Base-by-base conservation (phyloP, 2,113 vertebrate species). In the Fukomys damarensis region DNA sequence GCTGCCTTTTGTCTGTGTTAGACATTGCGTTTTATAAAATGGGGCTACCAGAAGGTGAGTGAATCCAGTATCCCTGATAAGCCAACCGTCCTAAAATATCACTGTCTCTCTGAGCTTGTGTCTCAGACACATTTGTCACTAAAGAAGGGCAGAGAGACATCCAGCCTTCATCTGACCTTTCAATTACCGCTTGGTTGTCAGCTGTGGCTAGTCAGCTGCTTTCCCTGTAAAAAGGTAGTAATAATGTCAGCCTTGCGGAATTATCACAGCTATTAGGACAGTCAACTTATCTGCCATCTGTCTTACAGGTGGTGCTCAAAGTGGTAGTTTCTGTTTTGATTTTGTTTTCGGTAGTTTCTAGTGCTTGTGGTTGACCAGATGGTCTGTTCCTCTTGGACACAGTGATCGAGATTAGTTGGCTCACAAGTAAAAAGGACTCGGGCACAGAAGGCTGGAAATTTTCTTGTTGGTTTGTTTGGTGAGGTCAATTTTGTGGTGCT, bases 151-250 rank as follows among this genome's bases (percentile, higher is more conserved):
- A 94, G 96, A 96, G 10, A 95, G 98, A 93, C 96, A 89, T 0
- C 46, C 77, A 95, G 86, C 61, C 97, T 98, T 97, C 91, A 81
- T 94, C 91, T 98, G 98, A 98, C 98, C 98, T 98, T 98, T 98
- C 98, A 96, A 98, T 98, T 97, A 96, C 95, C 83, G 98, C 74
- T 26, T 11, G 95, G 96, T 97, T 98, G 98, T 98, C 70, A 0
- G 86, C 59, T 43, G n/a, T 89, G 91, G 96, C 97, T 96, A 96
- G 97, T 98, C 95, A 95, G 89, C 81, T 94, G 93, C 80, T 97
- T 79, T 97, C 96, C 95, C 43, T 81, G 63, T 77, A 22, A 77
- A 93, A 52, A 81, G 58, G 70, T 46, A 80, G 30, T 22, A 80
- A 76, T n/a, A 26, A 43, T 22, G 38, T 26, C 20, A 68, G 58